Evolutionary conservation across 2,797 vertebrate genomes (phyloP).

Genomic region (Galago senegalensis): DNA sequence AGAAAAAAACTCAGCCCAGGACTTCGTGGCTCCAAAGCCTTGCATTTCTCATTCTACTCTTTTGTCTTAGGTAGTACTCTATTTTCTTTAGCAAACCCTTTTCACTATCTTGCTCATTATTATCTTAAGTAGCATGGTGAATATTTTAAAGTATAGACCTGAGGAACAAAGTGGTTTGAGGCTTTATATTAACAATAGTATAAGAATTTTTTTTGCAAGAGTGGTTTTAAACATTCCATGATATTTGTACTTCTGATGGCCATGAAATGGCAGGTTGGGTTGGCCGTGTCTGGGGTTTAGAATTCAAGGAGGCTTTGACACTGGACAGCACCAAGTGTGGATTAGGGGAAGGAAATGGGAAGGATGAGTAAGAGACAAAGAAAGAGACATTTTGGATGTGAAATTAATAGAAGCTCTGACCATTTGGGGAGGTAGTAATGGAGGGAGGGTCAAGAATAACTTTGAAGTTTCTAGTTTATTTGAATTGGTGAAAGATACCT

Average conservation of each 20-base stretch:
- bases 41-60: not conserved
- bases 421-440: not conserved
- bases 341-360: not conserved
- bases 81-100: constrained; percentile 18
- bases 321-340: not conserved
- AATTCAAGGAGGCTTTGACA: not conserved
- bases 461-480: constrained; percentile 21
- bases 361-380: not conserved
- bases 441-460: not conserved
- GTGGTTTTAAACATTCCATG: not conserved
- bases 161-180: not conserved
- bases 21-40: not conserved
- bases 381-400: not conserved
- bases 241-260: not conserved
- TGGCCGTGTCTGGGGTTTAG: not conserved
- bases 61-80: not conserved
- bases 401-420: not conserved
- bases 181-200: not conserved
- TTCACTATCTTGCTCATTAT: not conserved
- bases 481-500: not conserved
- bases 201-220: not conserved
- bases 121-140: not conserved
- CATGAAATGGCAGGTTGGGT: not conserved
- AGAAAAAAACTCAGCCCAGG: not conserved
- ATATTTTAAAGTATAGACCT: constrained; percentile 21